Evolutionary conservation across 2,113 vertebrate genomes (phyloP).

Genomic region (Columbina picui): DNA sequence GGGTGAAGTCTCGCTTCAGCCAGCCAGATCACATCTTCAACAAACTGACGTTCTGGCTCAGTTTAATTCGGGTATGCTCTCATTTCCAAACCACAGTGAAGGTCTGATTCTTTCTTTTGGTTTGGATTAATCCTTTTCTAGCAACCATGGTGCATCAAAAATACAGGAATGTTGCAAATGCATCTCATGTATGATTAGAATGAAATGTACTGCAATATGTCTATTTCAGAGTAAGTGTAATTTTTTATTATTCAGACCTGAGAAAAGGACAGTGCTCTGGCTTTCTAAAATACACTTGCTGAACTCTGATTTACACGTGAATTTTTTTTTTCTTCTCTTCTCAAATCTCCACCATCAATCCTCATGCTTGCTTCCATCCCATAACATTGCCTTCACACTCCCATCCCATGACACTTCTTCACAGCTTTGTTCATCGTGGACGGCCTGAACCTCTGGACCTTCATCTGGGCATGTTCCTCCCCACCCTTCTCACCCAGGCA

Average conservation of each 20-base stretch:
- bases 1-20: not conserved
- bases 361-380: conserved; percentile 26
- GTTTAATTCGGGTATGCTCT: not conserved
- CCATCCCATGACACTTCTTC: conserved; percentile 55
- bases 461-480: conserved; percentile 98
- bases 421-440: conserved; percentile 89
- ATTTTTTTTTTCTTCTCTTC: conserved; percentile 46
- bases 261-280: conserved; percentile 66
- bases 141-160: not conserved
- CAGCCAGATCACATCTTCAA: not conserved
- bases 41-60: not conserved
- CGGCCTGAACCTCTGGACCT: conserved; percentile 93
- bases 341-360: conserved; percentile 44
- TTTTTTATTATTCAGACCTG: not conserved
- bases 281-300: conserved; percentile 11
- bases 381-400: conserved; percentile 54
- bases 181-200: not conserved
- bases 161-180: not conserved
- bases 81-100: not conserved
- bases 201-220: not conserved
- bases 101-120: not conserved
- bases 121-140: not conserved
- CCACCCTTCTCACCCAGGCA: conserved; percentile 96
- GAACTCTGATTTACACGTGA: conserved; percentile 53
- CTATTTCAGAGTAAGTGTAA: not conserved